A percentile compares a stretch with the other conserved stretches of the same genome.
Evolutionary conservation across 2,113 vertebrate species (phyloP).

Genomic region (Thunnus maccoyii): DNA sequence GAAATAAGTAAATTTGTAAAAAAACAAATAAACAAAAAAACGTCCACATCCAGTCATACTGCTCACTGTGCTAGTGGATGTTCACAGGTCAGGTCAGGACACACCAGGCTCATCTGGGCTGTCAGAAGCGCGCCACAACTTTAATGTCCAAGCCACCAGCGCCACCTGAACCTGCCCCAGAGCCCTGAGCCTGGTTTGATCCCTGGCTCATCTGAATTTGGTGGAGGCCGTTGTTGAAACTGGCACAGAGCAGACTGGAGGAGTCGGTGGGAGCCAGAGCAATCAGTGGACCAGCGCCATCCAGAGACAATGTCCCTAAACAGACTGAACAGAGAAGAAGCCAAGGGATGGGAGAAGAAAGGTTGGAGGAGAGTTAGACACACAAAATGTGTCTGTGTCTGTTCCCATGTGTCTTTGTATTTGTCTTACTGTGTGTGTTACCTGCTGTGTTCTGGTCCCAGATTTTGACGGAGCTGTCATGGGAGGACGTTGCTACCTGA

Average conservation of each 20-base stretch:
- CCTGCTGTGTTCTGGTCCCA: slow-evolving; percentile 94
- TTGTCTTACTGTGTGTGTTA: slow-evolving; percentile 64
- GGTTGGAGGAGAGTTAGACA: slow-evolving; percentile 7
- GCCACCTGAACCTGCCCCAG: slow-evolving; percentile 53
- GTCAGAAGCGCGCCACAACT: slow-evolving; percentile 76
- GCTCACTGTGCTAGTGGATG: not conserved
- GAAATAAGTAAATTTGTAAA: slow-evolving; percentile 35
- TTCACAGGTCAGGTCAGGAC: slow-evolving; percentile 12
- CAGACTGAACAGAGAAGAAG: slow-evolving; percentile 81
- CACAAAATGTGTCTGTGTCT: not conserved
- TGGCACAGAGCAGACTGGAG: slow-evolving; percentile 90
- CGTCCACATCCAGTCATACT: not conserved
- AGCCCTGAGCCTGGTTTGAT: slow-evolving; percentile 58
- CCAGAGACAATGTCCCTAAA: slow-evolving; percentile 87
- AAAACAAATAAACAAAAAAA: slow-evolving; percentile 4
- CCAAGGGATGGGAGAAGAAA: not conserved
- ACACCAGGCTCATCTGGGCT: not conserved
- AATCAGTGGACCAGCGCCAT: slow-evolving; percentile 89
- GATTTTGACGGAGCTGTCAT: slow-evolving; percentile 91
- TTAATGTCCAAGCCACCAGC: slow-evolving; percentile 63
- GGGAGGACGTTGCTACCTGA: slow-evolving; percentile 90
- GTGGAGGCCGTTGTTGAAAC: slow-evolving; percentile 88
- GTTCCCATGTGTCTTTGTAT: not conserved
- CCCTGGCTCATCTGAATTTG: slow-evolving; percentile 83
- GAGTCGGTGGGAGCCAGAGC: slow-evolving; percentile 86